phyloP scores from a whole-genome alignment of 2,797 vertebrate species.

The Lutjanus campechanus region DNA sequence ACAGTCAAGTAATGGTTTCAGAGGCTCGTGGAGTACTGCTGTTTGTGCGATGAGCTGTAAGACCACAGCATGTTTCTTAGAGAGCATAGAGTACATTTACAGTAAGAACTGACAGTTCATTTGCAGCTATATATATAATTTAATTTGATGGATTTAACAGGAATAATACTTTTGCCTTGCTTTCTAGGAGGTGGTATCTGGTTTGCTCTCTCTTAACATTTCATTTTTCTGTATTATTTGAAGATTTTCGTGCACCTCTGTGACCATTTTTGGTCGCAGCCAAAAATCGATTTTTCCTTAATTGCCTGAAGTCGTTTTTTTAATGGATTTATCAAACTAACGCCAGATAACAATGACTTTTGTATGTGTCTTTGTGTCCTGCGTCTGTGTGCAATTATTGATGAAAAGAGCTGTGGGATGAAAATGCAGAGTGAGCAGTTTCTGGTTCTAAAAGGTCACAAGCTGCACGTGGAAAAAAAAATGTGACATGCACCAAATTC shows the following conservation, averaged over 20 bases:
- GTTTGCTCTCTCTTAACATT: background rate
- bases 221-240: background rate
- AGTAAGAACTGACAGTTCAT: background rate
- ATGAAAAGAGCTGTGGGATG: slow-evolving; percentile 22
- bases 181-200: background rate
- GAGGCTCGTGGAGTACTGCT: slow-evolving; percentile 1
- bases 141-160: background rate
- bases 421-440: slow-evolving; percentile 4
- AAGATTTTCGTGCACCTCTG: slow-evolving; percentile 2
- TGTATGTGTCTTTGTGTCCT: background rate
- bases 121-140: background rate
- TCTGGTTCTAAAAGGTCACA: slow-evolving; percentile 29
- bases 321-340: slow-evolving; percentile 15
- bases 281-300: slow-evolving; percentile 2
- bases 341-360: slow-evolving; percentile 22
- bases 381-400: slow-evolving; percentile 43
- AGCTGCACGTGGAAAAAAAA: slow-evolving; percentile 22
- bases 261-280: background rate
- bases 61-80: background rate
- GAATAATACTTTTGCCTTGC: background rate
- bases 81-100: background rate
- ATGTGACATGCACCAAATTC: slow-evolving; percentile 2
- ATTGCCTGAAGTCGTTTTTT: slow-evolving; percentile 2
- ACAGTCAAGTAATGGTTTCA: slow-evolving; percentile 28
- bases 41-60: slow-evolving; percentile 8